Base-by-base conservation (phyloP, 2,888 invertebrate species). In the Ochropacha duplaris region DNA sequence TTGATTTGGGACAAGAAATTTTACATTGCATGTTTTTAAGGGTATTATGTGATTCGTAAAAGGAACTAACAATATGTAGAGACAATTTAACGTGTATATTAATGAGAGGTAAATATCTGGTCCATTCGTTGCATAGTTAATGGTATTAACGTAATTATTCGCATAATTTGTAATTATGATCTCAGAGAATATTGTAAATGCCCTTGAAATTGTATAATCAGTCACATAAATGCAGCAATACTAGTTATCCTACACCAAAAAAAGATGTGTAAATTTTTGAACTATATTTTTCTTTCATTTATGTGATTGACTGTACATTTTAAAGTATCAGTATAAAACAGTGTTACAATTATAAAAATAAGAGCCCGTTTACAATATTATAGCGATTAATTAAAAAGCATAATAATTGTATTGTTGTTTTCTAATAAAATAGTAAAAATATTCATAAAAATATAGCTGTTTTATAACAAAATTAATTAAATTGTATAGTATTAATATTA, bases 401-500 rank as follows among this genome's bases (percentile, higher is more conserved):
- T 44, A 44, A 44, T 44, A 44, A 19, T 44, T 44, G 44, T 19
- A 44, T 44, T 8, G 44, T 44, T 44, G 44, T 44, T 44, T 44
- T 44, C 1, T 39, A 39, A 39, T 39, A 16, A 39, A 44, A 44
- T 44, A 44, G 19, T 44, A 19, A 19, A 44, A 44, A 44, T 44
- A 44, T 9, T 44, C 44, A 44, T 44, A 19, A 44, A 44, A 44
- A n/a, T 44, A 19, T 44, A 44, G 44, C 19, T 19, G 19, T 44
- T 44, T 44, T 44, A 44, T 44, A 19, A 44, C 22, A 54, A 57
- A 34, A 49, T 54, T n/a, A 22, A 50, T 54, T 50, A 16, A 55
- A 57, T 56, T 54, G 9, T 50, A 52, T 54, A 31, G 31, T 31
- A 64, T 66, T 65, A 65, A 58, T 50, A 49, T 57, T 67, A 67